Evolutionary conservation across 2,797 vertebrate genomes (phyloP), one percentile per base, ranked within the genome.

Genomic region (Pseudochaenichthys georgianus): DNA sequence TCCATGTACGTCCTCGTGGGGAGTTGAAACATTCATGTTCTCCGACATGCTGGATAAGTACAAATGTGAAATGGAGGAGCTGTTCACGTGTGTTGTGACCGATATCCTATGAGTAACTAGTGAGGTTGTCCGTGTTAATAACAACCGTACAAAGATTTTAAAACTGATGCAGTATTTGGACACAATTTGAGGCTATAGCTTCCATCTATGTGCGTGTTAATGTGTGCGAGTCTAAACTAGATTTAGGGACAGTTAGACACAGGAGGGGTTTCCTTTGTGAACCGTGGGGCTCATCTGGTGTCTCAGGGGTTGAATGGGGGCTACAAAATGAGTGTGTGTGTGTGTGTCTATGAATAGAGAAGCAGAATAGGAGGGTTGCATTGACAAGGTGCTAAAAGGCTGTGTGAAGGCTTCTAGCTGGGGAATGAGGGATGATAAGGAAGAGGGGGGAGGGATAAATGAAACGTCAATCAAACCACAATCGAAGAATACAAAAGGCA

Each of bases 341-440:
- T 83, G 80, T 42, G 75, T 10, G 59, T 54, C 73, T 83, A 87
- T 93, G 90, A 91, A 92, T 92, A 93, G 89, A 87, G 73, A 85
- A 81, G 83, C 80, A 89, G 89, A 95, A 95, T 75, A 75, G 75
- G 70, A 84, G 81, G 73, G 46, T 48, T 65, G 77, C 77, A 81
- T 82, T 91, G 93, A 97, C 96, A 96, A 97, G 97, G 97, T 96
- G 97, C 96, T 97, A 97, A 98, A 97, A 98, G 96, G 96, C 90
- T 95, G 94, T 74, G 93, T 95, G 95, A 94, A 94, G 88, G 95
- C 92, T 88, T 90, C 93, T 94, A 92, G 7, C 85, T 15, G 94
- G 95, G 96, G 93, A 95, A 84, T 73, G 84, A 54, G 83, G 88
- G 85, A 85, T 23, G 47, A 53, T 31, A 73, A 73, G 70, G 69